Evolutionary conservation across 2,888 invertebrate genomes (phyloP).

Genomic region (Volucella zonaria): DNA sequence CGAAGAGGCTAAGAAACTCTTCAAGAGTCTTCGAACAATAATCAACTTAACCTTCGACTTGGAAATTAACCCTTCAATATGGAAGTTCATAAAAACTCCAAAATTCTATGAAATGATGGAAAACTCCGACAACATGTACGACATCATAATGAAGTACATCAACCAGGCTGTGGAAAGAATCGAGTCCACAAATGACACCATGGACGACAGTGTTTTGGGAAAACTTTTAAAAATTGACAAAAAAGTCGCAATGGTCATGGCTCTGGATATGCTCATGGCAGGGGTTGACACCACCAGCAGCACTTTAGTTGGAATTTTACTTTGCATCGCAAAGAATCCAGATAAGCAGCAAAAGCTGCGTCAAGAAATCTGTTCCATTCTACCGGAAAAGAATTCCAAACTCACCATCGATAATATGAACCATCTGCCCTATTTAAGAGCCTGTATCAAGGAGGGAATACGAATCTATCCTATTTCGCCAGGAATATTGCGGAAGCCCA

Average conservation of each 20-base stretch:
- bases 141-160: conserved; percentile 78
- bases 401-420: conserved; percentile 82
- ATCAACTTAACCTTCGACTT: conserved; percentile 74
- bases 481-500: conserved; percentile 84
- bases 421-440: conserved; percentile 86
- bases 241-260: conserved; percentile 84
- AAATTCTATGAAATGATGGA: conserved; percentile 76
- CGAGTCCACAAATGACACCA: conserved; percentile 51
- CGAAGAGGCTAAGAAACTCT: conserved; percentile 75
- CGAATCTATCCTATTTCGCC: conserved; percentile 85
- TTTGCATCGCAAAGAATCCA: conserved; percentile 86
- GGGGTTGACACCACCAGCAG: conserved; percentile 86
- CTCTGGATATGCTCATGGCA: conserved; percentile 84
- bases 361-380: conserved; percentile 83
- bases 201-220: conserved; percentile 83
- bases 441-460: conserved; percentile 88
- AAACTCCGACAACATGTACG: conserved; percentile 74
- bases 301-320: conserved; percentile 84
- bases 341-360: conserved; percentile 86
- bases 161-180: conserved; percentile 77
- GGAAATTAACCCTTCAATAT: conserved; percentile 79
- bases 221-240: conserved; percentile 83
- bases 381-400: conserved; percentile 81
- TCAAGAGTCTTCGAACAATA: conserved; percentile 67
- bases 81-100: conserved; percentile 78